These are phyloP conservation scores for Dreissena polymorpha DNA, from an alignment of 1,140 invertebrate genomes.

Conservation along the genomic window DNA sequence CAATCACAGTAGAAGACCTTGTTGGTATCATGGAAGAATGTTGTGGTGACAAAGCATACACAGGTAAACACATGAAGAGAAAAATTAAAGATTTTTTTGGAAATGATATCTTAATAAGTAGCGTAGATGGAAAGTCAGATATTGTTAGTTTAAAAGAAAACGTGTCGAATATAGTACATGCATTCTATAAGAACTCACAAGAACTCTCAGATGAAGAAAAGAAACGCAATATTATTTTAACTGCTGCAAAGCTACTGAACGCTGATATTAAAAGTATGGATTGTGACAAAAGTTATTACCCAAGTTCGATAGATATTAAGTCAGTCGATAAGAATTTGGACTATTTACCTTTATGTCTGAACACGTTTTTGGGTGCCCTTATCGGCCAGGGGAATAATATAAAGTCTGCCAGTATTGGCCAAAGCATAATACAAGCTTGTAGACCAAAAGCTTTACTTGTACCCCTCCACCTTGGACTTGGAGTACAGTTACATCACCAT, in stretches of 20 bases:
- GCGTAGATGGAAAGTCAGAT: conserved; percentile 30
- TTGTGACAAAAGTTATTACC: conserved; percentile 18
- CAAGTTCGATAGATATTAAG: neutral
- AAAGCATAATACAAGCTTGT: conserved; percentile 44
- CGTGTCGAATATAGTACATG: conserved; percentile 36
- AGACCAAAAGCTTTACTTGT: conserved; percentile 57
- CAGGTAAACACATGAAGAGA: conserved; percentile 38
- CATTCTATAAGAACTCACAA: conserved; percentile 21
- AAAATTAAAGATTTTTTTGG: conserved; percentile 43
- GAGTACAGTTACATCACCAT: conserved; percentile 65
- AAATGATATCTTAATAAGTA: conserved; percentile 25
- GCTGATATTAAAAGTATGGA: conserved; percentile 23
- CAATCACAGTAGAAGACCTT: no score
- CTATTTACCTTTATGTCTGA: conserved; percentile 42
- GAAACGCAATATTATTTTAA: conserved; percentile 27
- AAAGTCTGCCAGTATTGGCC: conserved; percentile 44
- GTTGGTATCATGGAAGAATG: neutral
- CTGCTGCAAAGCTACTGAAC: conserved; percentile 42
- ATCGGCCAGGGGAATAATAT: neutral
- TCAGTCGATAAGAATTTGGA: conserved; percentile 27
- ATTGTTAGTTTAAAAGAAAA: conserved; percentile 36
- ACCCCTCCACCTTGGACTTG: conserved; percentile 64
- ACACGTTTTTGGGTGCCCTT: conserved; percentile 20
- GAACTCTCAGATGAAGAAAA: conserved; percentile 19
- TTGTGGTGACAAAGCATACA: conserved; percentile 38